Evolutionary conservation across 2,888 invertebrate species (phyloP).

Genomic region (Lasioglossum lativentre): DNA sequence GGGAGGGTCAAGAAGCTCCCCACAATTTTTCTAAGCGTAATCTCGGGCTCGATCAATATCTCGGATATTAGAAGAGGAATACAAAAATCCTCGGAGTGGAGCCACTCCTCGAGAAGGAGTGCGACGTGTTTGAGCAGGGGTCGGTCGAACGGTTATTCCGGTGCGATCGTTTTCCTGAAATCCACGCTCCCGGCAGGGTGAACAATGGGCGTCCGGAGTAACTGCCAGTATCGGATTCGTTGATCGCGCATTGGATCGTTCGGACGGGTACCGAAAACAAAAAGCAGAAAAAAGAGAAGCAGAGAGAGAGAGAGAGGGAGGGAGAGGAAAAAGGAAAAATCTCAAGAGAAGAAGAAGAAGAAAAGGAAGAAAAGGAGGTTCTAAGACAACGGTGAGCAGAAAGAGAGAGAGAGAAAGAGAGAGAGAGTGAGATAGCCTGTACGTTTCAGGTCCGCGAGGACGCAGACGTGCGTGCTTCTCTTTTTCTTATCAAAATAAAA

Average conservation of each 20-base stretch:
- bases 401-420: not conserved
- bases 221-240: constrained; percentile 55
- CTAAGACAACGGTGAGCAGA: constrained; percentile 15
- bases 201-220: constrained; percentile 44
- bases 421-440: not conserved
- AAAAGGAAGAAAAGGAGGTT: not conserved
- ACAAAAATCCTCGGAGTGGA: not conserved
- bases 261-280: not conserved
- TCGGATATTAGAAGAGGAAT: not conserved
- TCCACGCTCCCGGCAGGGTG: constrained; percentile 27
- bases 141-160: constrained; percentile 25
- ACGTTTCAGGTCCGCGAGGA: constrained; percentile 19
- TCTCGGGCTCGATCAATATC: not conserved
- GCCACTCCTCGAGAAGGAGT: not conserved
- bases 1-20: not conserved
- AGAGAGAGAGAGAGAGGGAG: not conserved
- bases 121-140: not conserved
- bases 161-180: constrained; percentile 42
- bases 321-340: not conserved
- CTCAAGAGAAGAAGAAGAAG: not conserved
- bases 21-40: not conserved
- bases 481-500: constrained; percentile 49
- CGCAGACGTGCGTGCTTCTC: constrained; percentile 5
- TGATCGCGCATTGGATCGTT: constrained; percentile 42
- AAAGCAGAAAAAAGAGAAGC: not conserved